Conservation (phyloP, 1,140 invertebrate species). For the Rhopalosiphum maidis region DNA sequence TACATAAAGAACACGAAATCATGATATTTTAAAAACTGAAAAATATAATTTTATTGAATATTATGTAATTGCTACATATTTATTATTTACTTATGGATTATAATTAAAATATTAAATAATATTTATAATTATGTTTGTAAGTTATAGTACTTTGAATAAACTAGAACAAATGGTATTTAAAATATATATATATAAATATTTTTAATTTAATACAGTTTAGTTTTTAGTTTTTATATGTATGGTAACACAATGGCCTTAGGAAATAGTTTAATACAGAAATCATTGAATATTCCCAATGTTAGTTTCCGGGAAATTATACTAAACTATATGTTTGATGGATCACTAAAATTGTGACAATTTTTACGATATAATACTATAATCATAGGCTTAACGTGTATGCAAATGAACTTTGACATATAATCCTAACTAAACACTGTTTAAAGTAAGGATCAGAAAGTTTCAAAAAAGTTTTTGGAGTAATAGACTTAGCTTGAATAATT, state of each 20-base stretch:
- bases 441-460: conserved; percentile 26
- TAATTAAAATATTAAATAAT: too few relatives aligned
- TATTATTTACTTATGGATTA: too few relatives aligned
- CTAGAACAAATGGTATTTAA: neutral
- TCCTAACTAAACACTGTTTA: neutral
- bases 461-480: conserved; percentile 5
- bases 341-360: neutral
- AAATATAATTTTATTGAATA: neutral
- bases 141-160: neutral
- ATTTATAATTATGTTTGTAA: neutral
- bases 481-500: conserved; percentile 46
- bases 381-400: neutral
- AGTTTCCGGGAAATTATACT: neutral
- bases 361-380: neutral
- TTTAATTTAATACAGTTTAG: neutral
- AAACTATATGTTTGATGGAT: neutral
- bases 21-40: neutral
- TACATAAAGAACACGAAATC: too few relatives aligned
- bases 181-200: neutral
- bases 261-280: neutral
- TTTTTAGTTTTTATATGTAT: neutral
- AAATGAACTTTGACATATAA: conserved; percentile 1
- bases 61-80: neutral
- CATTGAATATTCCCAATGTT: neutral
- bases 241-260: too few relatives aligned